Percentiles rank a stretch among this genome's conserved stretches.
These are phyloP conservation scores for Eilema griseolum DNA, from an alignment of 2,888 invertebrate species.

Conservation along the genomic window DNA sequence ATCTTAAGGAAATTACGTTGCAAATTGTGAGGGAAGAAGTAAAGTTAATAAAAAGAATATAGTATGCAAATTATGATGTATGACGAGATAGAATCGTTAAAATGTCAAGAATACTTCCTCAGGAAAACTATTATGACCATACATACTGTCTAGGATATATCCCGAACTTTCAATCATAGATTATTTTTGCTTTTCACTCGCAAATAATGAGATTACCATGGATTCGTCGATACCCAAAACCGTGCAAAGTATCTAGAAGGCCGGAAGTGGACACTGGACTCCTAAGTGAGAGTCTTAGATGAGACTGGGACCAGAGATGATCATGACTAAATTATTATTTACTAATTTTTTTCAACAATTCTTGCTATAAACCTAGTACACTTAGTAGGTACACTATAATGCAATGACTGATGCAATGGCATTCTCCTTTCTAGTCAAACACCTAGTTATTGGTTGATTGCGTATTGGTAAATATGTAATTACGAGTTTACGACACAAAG, in stretches of 20 bases:
- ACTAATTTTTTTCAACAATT: neutral
- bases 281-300: too few relatives aligned
- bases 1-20: constrained; percentile 7
- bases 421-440: constrained; percentile 6
- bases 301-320: too few relatives aligned
- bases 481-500: constrained; percentile 10
- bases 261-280: too few relatives aligned
- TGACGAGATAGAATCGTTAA: neutral
- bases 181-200: too few relatives aligned
- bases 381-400: neutral
- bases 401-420: neutral
- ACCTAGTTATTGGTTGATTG: constrained; percentile 10
- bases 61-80: constrained; percentile 1
- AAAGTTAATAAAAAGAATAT: neutral
- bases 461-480: constrained; percentile 7
- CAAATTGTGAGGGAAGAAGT: neutral
- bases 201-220: too few relatives aligned
- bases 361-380: neutral
- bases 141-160: neutral
- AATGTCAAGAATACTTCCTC: constrained; percentile 1
- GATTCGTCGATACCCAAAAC: too few relatives aligned
- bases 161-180: neutral
- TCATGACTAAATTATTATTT: too few relatives aligned
- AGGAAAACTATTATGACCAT: neutral
- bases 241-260: too few relatives aligned